A percentile compares a stretch with the other conserved stretches of the same genome.
Conservation (phyloP, 2,113 vertebrate species). For the Pycnonotus jocosus region DNA sequence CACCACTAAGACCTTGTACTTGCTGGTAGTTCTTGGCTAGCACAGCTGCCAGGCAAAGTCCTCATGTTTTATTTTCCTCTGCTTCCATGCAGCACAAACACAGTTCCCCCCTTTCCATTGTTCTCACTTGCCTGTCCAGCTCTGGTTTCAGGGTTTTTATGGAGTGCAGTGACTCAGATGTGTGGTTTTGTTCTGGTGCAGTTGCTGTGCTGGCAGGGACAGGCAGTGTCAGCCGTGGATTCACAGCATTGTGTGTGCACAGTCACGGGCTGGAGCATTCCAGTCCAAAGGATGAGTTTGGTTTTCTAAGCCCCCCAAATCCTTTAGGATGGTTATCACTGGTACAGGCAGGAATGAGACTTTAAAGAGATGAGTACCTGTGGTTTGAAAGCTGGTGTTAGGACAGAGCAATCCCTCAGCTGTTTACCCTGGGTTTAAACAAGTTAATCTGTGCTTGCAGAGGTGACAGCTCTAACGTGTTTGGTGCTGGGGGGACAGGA, state of each 20-base stretch:
- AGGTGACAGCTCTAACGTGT: neutral
- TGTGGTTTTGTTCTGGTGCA: neutral
- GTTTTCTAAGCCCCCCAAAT: conserved; percentile 9
- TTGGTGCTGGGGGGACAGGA: neutral
- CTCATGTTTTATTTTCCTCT: neutral
- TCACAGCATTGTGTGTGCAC: fast-evolving
- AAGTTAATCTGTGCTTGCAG: neutral
- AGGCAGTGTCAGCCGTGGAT: fast-evolving
- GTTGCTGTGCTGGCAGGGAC: neutral
- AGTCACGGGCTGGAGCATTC: neutral
- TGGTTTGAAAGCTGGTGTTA: neutral
- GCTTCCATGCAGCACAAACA: neutral
- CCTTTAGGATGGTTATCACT: conserved; percentile 23
- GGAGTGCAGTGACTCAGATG: neutral
- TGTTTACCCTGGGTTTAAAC: neutral
- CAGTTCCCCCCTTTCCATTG: neutral
- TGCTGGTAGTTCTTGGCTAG: neutral
- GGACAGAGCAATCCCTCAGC: neutral
- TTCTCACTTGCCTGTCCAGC: neutral
- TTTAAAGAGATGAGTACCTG: neutral
- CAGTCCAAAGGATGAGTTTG: neutral
- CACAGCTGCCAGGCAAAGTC: neutral
- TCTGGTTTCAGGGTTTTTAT: neutral
- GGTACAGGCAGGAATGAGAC: neutral
- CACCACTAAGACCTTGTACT: neutral